A percentile compares a stretch with the other conserved stretches of the same genome.
These are phyloP conservation scores for Bilobella aurantiaca DNA, from an alignment of 1,140 invertebrate genomes.

Conservation along the genomic window DNA sequence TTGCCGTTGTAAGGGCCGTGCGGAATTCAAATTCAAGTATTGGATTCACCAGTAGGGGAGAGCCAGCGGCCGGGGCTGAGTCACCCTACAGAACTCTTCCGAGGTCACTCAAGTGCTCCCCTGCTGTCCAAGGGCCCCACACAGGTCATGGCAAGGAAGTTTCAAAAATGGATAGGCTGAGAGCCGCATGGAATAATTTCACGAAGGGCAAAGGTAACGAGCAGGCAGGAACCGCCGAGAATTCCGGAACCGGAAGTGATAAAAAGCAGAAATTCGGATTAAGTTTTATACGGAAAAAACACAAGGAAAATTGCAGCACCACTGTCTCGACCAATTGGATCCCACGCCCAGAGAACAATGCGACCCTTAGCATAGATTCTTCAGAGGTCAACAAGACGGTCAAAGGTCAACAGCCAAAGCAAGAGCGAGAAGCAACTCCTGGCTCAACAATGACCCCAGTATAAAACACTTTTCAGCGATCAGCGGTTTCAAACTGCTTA, in stretches of 20 bases:
- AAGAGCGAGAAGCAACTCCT: no score
- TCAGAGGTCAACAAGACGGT: no score
- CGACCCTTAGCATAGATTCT: no score
- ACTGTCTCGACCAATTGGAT: not conserved
- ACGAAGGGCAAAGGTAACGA: not conserved
- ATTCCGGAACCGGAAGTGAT: not conserved
- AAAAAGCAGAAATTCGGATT: conserved; percentile 5
- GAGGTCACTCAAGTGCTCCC: not conserved
- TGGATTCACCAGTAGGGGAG: not conserved
- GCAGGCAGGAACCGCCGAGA: not conserved
- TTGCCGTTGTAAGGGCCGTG: conserved; percentile 9
- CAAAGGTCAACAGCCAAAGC: no score
- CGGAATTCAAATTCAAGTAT: conserved; percentile 10
- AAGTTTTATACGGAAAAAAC: conserved; percentile 6
- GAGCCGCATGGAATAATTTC: conserved; percentile 6
- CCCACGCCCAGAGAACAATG: not conserved
- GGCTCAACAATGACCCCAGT: not conserved
- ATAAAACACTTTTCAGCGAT: not conserved
- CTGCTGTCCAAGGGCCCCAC: not conserved
- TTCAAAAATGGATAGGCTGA: not conserved
- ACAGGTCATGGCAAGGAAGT: not conserved
- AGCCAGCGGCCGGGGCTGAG: not conserved
- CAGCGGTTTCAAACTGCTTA: no score
- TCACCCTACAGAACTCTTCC: conserved; percentile 2
- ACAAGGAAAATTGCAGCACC: not conserved